Base-by-base conservation (phyloP, 1,140 invertebrate genomes). In the Zelostemma sp. region DNA sequence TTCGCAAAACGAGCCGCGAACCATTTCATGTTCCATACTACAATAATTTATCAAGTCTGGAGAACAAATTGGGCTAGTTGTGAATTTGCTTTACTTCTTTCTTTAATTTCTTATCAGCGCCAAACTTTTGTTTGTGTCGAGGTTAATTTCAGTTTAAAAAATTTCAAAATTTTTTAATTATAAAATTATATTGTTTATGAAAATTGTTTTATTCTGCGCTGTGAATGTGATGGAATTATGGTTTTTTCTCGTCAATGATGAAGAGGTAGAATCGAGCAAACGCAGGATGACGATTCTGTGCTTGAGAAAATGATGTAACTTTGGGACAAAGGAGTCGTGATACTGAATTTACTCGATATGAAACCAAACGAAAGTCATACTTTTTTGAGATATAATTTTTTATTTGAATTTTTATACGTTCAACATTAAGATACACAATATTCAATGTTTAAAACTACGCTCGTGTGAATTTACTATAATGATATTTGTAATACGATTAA, bases 211-310 rank as follows among this genome's bases (percentile, higher is more conserved):
- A n/a, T n/a, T n/a, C n/a, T n/a, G n/a, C n/a, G n/a, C n/a, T n/a
- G n/a, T n/a, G n/a, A n/a, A n/a, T 65, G 62, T 11, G 14, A 60
- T 71, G 55, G 65, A 73, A 67, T 60, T 59, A 57, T 68, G 62
- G 68, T 60, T 51, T 56, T 54, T 75, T n/a, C 5, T 38, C 9
- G 9, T 66, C 62, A 74, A 73, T 72, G 55, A 74, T 56, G 74
- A 80, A 62, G 65, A 69, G 57, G 17, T 73, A 79, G 78, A 73
- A 45, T 76, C 79, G 76, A 79, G 71, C 77, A 79, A 76, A 49
- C 16, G 76, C 68, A 74, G 63, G 21, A 14, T 31, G 15, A 17
- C 40, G 18, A 56, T 49, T 55, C 40, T 16, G 8, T 31, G 17
- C 25, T 12, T 25, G 15, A 54, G 31, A 40, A 21, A 41, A 16